phyloP scores from a whole-genome alignment of 2,797 vertebrate species.

The Eulemur albifrons region DNA sequence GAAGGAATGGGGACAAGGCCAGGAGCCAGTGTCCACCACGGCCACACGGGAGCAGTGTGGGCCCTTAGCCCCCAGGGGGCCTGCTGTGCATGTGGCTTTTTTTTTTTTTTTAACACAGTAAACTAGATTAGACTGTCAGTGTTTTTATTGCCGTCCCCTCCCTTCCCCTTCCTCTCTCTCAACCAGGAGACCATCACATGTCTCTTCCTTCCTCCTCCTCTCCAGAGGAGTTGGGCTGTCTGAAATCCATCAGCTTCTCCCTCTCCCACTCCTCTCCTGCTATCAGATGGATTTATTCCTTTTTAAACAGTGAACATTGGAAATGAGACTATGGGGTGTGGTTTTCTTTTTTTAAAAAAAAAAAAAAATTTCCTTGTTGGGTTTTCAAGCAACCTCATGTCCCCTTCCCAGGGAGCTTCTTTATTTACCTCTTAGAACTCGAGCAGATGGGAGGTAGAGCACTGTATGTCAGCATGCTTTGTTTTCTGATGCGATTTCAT shows the following conservation, averaged over 20 bases:
- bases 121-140: slow-evolving; percentile 80
- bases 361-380: slow-evolving; percentile 31
- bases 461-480: slow-evolving; percentile 72
- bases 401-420: slow-evolving; percentile 63
- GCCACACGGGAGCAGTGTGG: slow-evolving; percentile 74
- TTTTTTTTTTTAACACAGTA: slow-evolving; percentile 62
- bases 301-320: slow-evolving; percentile 55
- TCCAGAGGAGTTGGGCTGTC: slow-evolving; percentile 48
- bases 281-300: slow-evolving; percentile 65
- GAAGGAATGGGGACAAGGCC: slow-evolving; percentile 53
- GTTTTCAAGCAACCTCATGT: slow-evolving; percentile 53
- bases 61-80: slow-evolving; percentile 69
- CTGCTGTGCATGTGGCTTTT: slow-evolving; percentile 83
- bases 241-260: slow-evolving; percentile 50
- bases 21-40: slow-evolving; percentile 50
- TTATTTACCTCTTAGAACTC: slow-evolving; percentile 16
- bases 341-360: background rate
- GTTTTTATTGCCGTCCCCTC: slow-evolving; percentile 69
- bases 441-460: slow-evolving; percentile 53
- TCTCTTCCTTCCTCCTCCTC: background rate
- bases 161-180: background rate
- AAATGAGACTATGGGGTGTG: slow-evolving; percentile 68
- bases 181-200: background rate
- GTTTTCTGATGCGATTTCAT: slow-evolving; percentile 63
- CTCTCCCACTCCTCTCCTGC: slow-evolving; percentile 32